phyloP scores from a whole-genome alignment of 2,888 invertebrate genomes.

The Hemicrepidius hirtus region DNA sequence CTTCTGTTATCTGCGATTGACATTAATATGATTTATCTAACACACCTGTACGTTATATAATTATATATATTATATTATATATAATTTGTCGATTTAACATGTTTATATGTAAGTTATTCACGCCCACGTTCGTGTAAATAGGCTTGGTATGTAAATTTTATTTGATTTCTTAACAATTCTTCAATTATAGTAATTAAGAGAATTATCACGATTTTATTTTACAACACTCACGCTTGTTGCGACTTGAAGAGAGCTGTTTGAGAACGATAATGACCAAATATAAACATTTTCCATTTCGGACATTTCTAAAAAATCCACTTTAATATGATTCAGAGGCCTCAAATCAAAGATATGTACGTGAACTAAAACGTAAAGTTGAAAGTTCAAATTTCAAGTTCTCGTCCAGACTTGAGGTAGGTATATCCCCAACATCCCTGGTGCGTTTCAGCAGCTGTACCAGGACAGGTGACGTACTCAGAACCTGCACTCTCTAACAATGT shows the following conservation, averaged over 20 bases:
- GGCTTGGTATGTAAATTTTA: constrained; percentile 6
- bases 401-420: constrained; percentile 43
- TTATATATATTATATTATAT: constrained; percentile 12
- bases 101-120: constrained; percentile 14
- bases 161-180: background rate
- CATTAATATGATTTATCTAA: background rate
- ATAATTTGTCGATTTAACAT: constrained; percentile 23
- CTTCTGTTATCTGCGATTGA: background rate
- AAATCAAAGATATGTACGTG: too few relatives aligned
- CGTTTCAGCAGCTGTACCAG: constrained; percentile 53
- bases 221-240: too few relatives aligned
- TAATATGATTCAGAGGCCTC: too few relatives aligned
- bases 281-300: too few relatives aligned
- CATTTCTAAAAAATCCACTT: too few relatives aligned
- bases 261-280: too few relatives aligned
- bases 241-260: too few relatives aligned
- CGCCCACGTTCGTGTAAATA: constrained; percentile 23
- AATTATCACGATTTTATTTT: too few relatives aligned
- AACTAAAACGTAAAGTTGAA: background rate
- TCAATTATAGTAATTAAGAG: too few relatives aligned
- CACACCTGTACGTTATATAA: constrained; percentile 7
- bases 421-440: constrained; percentile 47
- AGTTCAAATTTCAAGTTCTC: constrained; percentile 10
- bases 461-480: constrained; percentile 54
- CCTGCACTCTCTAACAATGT: constrained; percentile 52